These are phyloP conservation scores for Drosophila suzukii DNA, from an alignment of 1,140 invertebrate species.

Conservation along the genomic window DNA sequence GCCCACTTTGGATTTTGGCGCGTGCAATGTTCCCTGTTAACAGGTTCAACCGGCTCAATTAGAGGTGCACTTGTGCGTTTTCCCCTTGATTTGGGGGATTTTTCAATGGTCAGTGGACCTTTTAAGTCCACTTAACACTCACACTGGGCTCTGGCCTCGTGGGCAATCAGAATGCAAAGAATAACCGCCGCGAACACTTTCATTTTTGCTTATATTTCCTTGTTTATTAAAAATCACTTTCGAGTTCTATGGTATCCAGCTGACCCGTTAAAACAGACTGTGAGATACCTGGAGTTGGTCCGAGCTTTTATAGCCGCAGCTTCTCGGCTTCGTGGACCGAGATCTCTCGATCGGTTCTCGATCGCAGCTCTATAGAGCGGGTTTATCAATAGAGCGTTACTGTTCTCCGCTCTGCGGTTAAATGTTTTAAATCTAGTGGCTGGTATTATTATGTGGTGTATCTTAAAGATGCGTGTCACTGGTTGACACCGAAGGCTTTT, in stretches of 20 bases:
- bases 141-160: slow-evolving; percentile 36
- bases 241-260: slow-evolving; percentile 5
- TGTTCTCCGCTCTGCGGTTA: slow-evolving; percentile 46
- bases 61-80: slow-evolving; percentile 28
- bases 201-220: slow-evolving; percentile 25
- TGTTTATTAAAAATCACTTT: not conserved
- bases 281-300: slow-evolving; percentile 12
- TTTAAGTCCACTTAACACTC: slow-evolving; percentile 13
- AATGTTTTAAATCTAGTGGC: slow-evolving; percentile 12
- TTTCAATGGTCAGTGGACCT: slow-evolving; percentile 16
- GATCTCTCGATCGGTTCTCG: slow-evolving; percentile 24
- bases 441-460: slow-evolving; percentile 1
- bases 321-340: not conserved
- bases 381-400: slow-evolving; percentile 36
- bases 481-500: slow-evolving; percentile 43
- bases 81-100: slow-evolving; percentile 18
- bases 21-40: slow-evolving; percentile 21
- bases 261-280: slow-evolving; percentile 35
- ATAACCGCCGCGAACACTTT: slow-evolving; percentile 38
- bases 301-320: slow-evolving; percentile 28
- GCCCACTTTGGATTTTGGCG: slow-evolving; percentile 24
- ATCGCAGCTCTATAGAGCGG: slow-evolving; percentile 2
- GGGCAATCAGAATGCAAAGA: slow-evolving; percentile 28
- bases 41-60: slow-evolving; percentile 46
- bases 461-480: slow-evolving; percentile 55